Evolutionary conservation across 2,888 invertebrate species (phyloP), one percentile per base, ranked within the genome.

Genomic region (Linyphia triangularis): DNA sequence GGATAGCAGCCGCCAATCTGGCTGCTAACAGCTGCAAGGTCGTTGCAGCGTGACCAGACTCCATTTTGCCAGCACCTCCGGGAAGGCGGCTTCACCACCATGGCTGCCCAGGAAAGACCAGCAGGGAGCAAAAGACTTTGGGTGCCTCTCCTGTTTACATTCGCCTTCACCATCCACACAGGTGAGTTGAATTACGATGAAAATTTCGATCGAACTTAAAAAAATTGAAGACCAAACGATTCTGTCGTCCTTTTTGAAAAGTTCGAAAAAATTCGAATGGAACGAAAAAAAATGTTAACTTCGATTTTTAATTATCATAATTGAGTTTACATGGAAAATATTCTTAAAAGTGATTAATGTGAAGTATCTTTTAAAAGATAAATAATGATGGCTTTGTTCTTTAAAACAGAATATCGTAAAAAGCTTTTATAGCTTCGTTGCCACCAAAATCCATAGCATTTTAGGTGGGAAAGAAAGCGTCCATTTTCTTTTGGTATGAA

Each of bases 11-110:
- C 78, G 51, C n/a, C 28, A 61, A 28, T 57, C 84, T 77, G 84
- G 84, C 73, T 65, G 67, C 75, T 84, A 65, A 37, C 73, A 67
- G 75, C 67, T 85, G 85, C 85, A 78, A 85, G 84, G 84, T 84
- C 84, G 77, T 84, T 77, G 75, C 67, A 51, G 75, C 77, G 84
- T 84, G 77, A 85, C 78, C 78, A 57, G 57, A 59, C 63, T 37
- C 63, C 65, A 57, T 81, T 79, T 81, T 16, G 51, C 24, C 26
- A 24, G 13, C 73, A 57, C 43, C 22, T 24, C 33, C 22, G 6
- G 43, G 67, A 81, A 70, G 51, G 24, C 43, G 24, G 28, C 40
- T 79, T 72, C 40, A 13, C 63, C 83, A 84, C 65, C 83, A 84
- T 75, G 73, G 83, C 70, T 61, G 69, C 81, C 51, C 57, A 69